Percentiles rank a stretch among this genome's conserved stretches.
These are phyloP conservation scores for Drosophila tropicalis DNA, from an alignment of 1,140 invertebrate species.

Conservation along the genomic window DNA sequence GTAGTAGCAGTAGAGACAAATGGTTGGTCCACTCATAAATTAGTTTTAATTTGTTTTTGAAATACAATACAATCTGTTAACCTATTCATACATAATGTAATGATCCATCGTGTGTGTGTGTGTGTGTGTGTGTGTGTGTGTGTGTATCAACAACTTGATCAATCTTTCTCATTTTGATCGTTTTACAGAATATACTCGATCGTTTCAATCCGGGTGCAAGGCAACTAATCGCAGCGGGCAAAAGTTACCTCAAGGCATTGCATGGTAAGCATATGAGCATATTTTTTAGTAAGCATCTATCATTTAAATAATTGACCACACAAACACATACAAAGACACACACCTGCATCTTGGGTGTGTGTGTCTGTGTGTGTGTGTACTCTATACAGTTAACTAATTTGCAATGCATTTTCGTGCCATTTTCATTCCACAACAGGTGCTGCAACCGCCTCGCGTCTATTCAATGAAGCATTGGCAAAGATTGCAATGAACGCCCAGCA, in stretches of 20 bases:
- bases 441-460: constrained; percentile 92
- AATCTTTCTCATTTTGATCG: constrained; percentile 28
- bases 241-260: constrained; percentile 95
- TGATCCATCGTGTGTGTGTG: too few relatives aligned
- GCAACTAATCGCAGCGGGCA: constrained; percentile 95
- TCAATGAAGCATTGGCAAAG: constrained; percentile 94
- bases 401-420: constrained; percentile 68
- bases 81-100: neutral
- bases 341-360: constrained; percentile 19
- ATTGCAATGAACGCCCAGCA: constrained; percentile 94
- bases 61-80: constrained; percentile 7
- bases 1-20: constrained; percentile 21
- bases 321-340: constrained; percentile 15
- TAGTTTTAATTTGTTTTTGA: constrained; percentile 51
- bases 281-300: constrained; percentile 6
- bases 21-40: constrained; percentile 51
- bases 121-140: neutral
- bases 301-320: constrained; percentile 3
- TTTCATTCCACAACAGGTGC: constrained; percentile 86
- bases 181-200: constrained; percentile 95
- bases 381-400: constrained; percentile 73
- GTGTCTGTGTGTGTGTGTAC: neutral
- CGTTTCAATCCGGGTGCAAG: constrained; percentile 96
- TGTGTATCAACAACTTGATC: constrained; percentile 24
- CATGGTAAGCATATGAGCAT: constrained; percentile 89